Evolutionary conservation across 1,140 invertebrate genomes (phyloP).

Genomic region (Idris sp.): DNA sequence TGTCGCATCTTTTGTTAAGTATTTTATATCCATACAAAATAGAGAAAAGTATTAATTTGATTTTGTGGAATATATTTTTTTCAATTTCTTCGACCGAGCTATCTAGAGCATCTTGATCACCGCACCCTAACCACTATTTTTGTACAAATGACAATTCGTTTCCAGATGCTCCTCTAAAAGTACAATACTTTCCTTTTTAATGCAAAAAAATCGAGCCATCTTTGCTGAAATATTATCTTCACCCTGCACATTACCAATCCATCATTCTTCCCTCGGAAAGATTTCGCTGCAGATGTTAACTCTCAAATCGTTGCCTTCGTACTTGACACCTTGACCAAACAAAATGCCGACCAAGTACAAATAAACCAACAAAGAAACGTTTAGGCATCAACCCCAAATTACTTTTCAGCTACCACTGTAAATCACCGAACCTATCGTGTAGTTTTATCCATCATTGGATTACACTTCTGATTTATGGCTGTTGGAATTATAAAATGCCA

Average conservation of each 20-base stretch:
- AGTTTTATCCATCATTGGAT: slow-evolving; percentile 1
- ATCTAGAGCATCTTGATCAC: no score
- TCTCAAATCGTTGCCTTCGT: slow-evolving; percentile 1
- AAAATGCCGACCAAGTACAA: background rate
- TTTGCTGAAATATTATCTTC: no score
- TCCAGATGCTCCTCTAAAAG: background rate
- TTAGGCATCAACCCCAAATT: background rate
- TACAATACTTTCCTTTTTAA: no score
- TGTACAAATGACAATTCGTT: background rate
- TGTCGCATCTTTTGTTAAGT: no score
- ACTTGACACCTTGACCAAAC: slow-evolving; percentile 4
- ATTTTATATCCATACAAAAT: no score
- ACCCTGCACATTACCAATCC: background rate
- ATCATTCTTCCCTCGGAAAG: background rate
- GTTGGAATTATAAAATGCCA: no score
- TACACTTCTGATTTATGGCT: no score
- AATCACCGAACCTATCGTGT: slow-evolving; percentile 4
- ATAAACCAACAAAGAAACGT: background rate
- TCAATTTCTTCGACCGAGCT: no score
- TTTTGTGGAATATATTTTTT: no score
- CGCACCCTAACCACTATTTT: no score
- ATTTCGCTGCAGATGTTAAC: slow-evolving; percentile 6
- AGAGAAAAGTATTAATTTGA: no score
- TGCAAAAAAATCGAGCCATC: background rate
- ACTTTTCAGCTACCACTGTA: background rate